These are phyloP conservation scores for Lordiphosa stackelbergi DNA, from an alignment of 1,140 invertebrate species.

Conservation along the genomic window DNA sequence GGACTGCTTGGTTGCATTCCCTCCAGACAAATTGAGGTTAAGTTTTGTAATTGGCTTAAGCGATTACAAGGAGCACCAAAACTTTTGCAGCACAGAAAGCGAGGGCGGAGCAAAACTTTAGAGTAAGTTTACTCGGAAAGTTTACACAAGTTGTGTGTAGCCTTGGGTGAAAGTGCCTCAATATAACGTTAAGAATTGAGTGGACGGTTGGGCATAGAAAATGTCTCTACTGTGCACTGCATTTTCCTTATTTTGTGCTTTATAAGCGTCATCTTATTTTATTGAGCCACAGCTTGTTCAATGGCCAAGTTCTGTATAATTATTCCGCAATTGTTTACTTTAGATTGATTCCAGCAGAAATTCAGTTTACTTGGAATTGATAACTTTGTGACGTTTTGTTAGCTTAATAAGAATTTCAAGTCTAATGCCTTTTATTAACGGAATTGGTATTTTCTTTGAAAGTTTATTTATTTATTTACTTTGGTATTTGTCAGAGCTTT, in stretches of 20 bases:
- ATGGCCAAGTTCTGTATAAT: too few relatives aligned
- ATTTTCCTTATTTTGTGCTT: background rate
- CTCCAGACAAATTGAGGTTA: slow-evolving; percentile 56
- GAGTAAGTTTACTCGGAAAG: slow-evolving; percentile 26
- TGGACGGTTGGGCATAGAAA: slow-evolving; percentile 4
- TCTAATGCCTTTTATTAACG: too few relatives aligned
- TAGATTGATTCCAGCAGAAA: too few relatives aligned
- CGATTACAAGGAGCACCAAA: slow-evolving; percentile 57
- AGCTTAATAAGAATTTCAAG: too few relatives aligned
- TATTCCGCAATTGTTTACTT: too few relatives aligned
- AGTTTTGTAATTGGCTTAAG: slow-evolving; percentile 70
- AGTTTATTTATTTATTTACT: too few relatives aligned
- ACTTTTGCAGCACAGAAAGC: slow-evolving; percentile 29
- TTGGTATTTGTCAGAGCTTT: too few relatives aligned
- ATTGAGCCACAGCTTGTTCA: too few relatives aligned
- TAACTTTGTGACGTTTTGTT: too few relatives aligned
- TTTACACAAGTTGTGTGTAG: slow-evolving; percentile 13
- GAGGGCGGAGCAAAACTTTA: slow-evolving; percentile 13
- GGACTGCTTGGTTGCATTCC: slow-evolving; percentile 9
- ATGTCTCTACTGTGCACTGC: slow-evolving; percentile 1
- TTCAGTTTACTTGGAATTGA: too few relatives aligned
- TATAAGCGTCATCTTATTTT: too few relatives aligned
- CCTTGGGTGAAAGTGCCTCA: slow-evolving; percentile 14
- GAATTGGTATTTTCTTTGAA: too few relatives aligned
- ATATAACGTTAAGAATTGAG: slow-evolving; percentile 12